Percentiles rank a stretch among this genome's conserved stretches.
Conservation (phyloP, 2,888 invertebrate genomes). For the Hofmannophila pseudospretella region DNA sequence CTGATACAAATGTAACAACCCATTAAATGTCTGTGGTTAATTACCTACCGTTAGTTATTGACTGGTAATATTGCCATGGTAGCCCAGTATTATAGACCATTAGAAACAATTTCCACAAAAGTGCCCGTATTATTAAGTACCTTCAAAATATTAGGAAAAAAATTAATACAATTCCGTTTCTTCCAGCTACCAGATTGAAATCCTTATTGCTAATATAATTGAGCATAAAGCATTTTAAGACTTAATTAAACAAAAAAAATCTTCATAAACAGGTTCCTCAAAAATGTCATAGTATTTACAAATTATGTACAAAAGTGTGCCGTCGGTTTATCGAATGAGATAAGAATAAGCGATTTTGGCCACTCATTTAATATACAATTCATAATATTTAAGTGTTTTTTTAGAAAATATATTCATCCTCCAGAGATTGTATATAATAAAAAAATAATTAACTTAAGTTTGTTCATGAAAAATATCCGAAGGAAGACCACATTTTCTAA, state of each 20-base stretch:
- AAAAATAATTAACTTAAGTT: conserved; percentile 35
- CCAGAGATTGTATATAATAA: conserved; percentile 15
- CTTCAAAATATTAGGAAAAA: conserved; percentile 30
- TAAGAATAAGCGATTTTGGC: conserved; percentile 60
- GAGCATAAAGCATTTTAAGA: conserved; percentile 73
- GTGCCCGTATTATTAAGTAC: conserved; percentile 33
- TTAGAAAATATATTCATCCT: conserved; percentile 51
- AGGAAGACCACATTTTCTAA: conserved; percentile 62
- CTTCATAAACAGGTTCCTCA: conserved; percentile 48
- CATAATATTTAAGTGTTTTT: conserved; percentile 8
- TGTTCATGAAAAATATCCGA: conserved; percentile 28
- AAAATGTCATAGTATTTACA: conserved; percentile 67
- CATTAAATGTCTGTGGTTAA: too few species aligned
- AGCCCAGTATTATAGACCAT: background rate
- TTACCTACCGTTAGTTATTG: too few species aligned
- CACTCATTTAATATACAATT: conserved; percentile 44
- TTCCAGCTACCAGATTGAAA: conserved; percentile 37
- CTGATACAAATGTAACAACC: too few species aligned
- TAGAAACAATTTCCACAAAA: conserved; percentile 6
- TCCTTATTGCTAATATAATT: conserved; percentile 67
- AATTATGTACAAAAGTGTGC: conserved; percentile 69
- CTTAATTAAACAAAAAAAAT: conserved; percentile 54
- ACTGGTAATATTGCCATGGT: conserved; percentile 10
- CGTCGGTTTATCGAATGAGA: conserved; percentile 36
- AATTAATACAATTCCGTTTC: conserved; percentile 34